Conservation (phyloP, 1,140 invertebrate species). For the Drosophila sechellia region DNA sequence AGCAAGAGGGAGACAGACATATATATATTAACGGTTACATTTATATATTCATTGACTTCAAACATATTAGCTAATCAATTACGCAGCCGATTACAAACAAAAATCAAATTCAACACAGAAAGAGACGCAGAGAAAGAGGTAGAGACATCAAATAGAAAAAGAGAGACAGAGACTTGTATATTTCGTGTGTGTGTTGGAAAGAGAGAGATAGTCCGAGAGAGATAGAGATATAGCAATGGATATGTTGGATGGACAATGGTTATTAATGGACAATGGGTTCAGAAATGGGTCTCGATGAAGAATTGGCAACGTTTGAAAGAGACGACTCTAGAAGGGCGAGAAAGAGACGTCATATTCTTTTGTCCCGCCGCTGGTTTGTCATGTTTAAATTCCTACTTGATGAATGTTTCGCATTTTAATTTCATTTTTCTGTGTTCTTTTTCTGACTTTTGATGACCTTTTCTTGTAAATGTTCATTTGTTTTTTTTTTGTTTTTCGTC, state of each 20-base stretch:
- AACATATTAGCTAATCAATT: slow-evolving; percentile 41
- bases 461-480: slow-evolving; percentile 45
- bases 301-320: slow-evolving; percentile 20
- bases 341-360: slow-evolving; percentile 46
- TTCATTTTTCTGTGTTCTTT: slow-evolving; percentile 32
- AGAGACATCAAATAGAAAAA: slow-evolving; percentile 18
- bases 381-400: slow-evolving; percentile 51
- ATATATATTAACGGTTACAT: slow-evolving; percentile 23
- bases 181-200: slow-evolving; percentile 16
- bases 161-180: slow-evolving; percentile 17
- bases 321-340: not conserved
- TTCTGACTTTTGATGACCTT: slow-evolving; percentile 28
- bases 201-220: slow-evolving; percentile 27
- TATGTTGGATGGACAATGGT: slow-evolving; percentile 73
- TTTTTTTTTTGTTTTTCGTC: slow-evolving; percentile 13
- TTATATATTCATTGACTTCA: slow-evolving; percentile 27
- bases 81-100: slow-evolving; percentile 64
- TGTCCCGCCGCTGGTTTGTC: slow-evolving; percentile 30
- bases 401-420: slow-evolving; percentile 54
- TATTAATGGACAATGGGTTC: slow-evolving; percentile 62
- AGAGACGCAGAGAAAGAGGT: slow-evolving; percentile 18
- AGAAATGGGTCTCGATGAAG: slow-evolving; percentile 39
- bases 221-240: slow-evolving; percentile 50
- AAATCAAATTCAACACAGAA: slow-evolving; percentile 45
- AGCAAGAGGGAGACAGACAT: slow-evolving; percentile 48